Evolutionary conservation across 2,888 invertebrate genomes (phyloP).

Genomic region (Agrochola lota): DNA sequence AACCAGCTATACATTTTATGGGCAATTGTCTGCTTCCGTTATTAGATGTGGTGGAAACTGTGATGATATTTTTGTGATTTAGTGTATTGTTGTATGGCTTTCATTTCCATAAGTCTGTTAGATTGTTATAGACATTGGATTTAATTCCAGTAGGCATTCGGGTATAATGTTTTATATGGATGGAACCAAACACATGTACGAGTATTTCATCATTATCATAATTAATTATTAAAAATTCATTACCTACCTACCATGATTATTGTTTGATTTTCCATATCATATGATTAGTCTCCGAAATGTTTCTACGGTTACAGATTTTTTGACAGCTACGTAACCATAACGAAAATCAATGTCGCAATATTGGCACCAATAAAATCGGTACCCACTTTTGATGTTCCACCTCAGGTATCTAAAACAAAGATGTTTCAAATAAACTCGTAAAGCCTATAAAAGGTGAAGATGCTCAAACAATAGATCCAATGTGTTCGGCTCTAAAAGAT

Average conservation of each 20-base stretch:
- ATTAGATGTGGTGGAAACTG: constrained; percentile 63
- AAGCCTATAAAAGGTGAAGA: constrained; percentile 61
- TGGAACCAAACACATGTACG: neutral
- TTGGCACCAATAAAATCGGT: constrained; percentile 46
- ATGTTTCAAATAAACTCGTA: constrained; percentile 64
- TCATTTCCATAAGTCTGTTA: constrained; percentile 16
- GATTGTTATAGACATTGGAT: neutral
- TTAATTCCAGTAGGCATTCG: neutral
- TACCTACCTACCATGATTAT: neutral
- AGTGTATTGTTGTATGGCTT: constrained; percentile 26
- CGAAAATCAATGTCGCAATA: constrained; percentile 21
- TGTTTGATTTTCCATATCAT: neutral
- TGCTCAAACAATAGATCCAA: constrained; percentile 72
- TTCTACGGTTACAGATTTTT: neutral
- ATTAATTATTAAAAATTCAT: neutral
- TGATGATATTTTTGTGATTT: constrained; percentile 50
- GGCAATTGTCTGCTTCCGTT: constrained; percentile 70
- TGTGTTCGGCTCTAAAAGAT: constrained; percentile 70
- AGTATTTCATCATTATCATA: neutral
- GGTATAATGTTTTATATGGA: neutral
- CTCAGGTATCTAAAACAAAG: constrained; percentile 66
- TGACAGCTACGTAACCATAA: neutral
- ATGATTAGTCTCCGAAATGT: neutral
- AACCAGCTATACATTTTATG: constrained; percentile 68
- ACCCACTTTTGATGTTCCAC: constrained; percentile 48